phyloP scores from a whole-genome alignment of 2,113 vertebrate genomes.

The Centropus unirufus region DNA sequence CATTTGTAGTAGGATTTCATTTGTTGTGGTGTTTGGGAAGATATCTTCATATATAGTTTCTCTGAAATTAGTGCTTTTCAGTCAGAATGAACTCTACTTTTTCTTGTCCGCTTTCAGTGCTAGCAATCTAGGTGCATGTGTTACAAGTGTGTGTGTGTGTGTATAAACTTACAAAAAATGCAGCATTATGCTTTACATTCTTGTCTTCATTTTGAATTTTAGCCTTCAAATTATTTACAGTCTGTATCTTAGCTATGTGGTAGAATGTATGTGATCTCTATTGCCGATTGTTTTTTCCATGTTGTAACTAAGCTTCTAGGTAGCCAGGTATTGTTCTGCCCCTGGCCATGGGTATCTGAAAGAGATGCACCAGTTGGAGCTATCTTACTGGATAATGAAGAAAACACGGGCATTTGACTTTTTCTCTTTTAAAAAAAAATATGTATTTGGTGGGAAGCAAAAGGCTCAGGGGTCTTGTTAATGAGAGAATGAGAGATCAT shows the following conservation, averaged over 20 bases:
- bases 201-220: neutral
- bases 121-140: neutral
- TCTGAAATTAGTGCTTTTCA: neutral
- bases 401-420: neutral
- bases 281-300: neutral
- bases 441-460: neutral
- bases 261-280: rapidly evolving
- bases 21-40: neutral
- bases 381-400: neutral
- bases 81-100: neutral
- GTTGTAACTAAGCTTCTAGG: neutral
- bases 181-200: neutral
- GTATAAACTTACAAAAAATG: neutral
- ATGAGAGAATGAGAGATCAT: constrained; percentile 28
- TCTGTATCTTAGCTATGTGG: neutral
- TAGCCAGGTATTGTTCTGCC: neutral
- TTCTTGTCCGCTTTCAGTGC: neutral
- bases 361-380: neutral
- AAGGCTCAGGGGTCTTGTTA: constrained; percentile 27
- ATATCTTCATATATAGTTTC: neutral
- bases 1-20: neutral
- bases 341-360: neutral
- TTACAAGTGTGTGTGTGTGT: neutral
- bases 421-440: neutral
- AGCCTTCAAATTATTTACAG: neutral